Conservation (phyloP, 2,888 invertebrate species). For the Aspidiotus rigidus region DNA sequence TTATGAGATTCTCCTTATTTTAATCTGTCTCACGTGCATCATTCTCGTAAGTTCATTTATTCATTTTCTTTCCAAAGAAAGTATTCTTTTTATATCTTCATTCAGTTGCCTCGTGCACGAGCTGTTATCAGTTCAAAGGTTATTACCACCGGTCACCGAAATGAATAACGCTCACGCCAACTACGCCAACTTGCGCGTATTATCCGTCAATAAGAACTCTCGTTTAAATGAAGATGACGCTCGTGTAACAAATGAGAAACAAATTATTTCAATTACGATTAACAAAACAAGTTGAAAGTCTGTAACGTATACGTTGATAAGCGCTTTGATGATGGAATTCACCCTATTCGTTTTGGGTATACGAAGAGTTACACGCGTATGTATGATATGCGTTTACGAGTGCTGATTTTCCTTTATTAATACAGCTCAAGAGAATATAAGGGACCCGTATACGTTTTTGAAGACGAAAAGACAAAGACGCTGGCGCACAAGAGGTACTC, state of each 20-base stretch:
- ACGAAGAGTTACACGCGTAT: not conserved
- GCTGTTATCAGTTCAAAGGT: too few species aligned
- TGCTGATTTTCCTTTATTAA: not conserved
- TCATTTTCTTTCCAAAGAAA: too few species aligned
- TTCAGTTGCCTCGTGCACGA: too few species aligned
- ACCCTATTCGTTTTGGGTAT: not conserved
- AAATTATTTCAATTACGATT: slow-evolving; percentile 4
- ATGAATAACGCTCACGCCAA: too few species aligned
- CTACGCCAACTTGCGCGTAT: not conserved
- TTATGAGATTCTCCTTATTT: too few species aligned
- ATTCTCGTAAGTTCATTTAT: too few species aligned
- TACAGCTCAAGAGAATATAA: not conserved
- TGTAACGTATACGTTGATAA: not conserved
- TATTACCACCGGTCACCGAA: not conserved
- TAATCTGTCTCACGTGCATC: too few species aligned
- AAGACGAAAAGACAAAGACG: not conserved
- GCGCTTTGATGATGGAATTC: not conserved
- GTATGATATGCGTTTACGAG: not conserved
- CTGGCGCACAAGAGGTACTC: slow-evolving; percentile 11
- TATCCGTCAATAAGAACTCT: too few species aligned
- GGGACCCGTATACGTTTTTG: not conserved
- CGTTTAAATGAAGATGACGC: not conserved
- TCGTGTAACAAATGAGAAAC: not conserved
- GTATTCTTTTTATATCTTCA: too few species aligned
- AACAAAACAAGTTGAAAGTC: not conserved